phyloP scores from a whole-genome alignment of 2,797 vertebrate genomes.

The Hyperoplus lanceolatus region DNA sequence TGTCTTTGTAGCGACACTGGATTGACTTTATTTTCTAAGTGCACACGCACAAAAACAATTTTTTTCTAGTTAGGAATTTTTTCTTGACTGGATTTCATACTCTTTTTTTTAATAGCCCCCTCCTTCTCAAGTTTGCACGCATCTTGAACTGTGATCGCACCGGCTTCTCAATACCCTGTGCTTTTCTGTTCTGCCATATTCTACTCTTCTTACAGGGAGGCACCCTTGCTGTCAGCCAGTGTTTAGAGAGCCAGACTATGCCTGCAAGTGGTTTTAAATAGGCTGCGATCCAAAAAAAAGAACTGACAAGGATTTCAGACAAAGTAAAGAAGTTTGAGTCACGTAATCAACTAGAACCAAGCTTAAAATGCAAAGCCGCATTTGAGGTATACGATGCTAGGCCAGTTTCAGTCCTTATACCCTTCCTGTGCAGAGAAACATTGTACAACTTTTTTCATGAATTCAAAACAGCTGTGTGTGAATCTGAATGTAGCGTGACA shows the following conservation, averaged over 20 bases:
- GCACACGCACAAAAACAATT: conserved; percentile 54
- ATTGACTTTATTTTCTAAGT: conserved; percentile 57
- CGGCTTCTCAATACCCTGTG: conserved; percentile 51
- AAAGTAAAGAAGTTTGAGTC: conserved; percentile 17
- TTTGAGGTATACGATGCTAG: conserved; percentile 1
- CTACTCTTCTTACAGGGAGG: conserved; percentile 25
- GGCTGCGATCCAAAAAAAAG: conserved; percentile 8
- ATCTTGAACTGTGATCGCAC: conserved; percentile 75
- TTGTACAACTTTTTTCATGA: conserved; percentile 35
- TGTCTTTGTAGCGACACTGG: conserved; percentile 73
- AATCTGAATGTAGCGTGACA: conserved; percentile 81
- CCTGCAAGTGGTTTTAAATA: conserved; percentile 26
- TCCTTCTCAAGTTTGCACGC: conserved; percentile 41
- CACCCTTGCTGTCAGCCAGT: conserved; percentile 21
- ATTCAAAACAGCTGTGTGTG: conserved; percentile 55
- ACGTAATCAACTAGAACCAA: conserved; percentile 3
- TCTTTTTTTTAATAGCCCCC: conserved; percentile 64
- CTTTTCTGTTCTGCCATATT: conserved; percentile 33
- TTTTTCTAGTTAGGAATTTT: conserved; percentile 69
- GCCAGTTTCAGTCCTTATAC: conserved; percentile 1
- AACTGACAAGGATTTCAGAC: conserved; percentile 17
- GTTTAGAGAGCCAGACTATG: conserved; percentile 32
- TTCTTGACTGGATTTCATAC: conserved; percentile 70
- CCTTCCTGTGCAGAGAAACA: conserved; percentile 15
- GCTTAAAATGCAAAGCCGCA: conserved; percentile 10